These are phyloP conservation scores for Sebastes oblongus DNA, from an alignment of 2,797 vertebrate genomes.

Conservation along the genomic window DNA sequence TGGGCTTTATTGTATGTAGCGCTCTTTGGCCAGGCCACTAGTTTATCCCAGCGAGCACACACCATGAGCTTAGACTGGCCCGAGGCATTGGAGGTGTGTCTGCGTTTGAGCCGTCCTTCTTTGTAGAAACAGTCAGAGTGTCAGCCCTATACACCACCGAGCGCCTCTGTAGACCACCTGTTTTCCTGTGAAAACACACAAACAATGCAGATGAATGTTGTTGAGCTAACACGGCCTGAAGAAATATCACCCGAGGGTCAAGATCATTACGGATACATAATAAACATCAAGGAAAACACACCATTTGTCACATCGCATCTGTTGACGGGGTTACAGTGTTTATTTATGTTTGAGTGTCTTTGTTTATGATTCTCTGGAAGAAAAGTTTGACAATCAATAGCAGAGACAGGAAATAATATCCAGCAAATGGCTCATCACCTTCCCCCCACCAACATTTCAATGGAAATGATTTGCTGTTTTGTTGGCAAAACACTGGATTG, in stretches of 20 bases:
- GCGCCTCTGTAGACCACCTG: conserved; percentile 35
- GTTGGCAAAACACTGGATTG: conserved; percentile 44
- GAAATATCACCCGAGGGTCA: background rate
- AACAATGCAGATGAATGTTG: conserved; percentile 35
- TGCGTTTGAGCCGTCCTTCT: conserved; percentile 31
- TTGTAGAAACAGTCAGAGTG: conserved; percentile 45
- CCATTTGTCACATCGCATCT: background rate
- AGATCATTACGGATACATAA: background rate
- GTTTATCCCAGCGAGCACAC: conserved; percentile 75
- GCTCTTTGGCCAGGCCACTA: conserved; percentile 75
- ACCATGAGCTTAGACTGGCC: conserved; percentile 73
- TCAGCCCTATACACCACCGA: conserved; percentile 27
- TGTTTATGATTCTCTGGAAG: background rate
- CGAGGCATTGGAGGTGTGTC: conserved; percentile 64
- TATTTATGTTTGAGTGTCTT: background rate
- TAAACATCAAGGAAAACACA: background rate
- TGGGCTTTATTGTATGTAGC: conserved; percentile 70
- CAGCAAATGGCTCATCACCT: conserved; percentile 7
- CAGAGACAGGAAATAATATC: conserved; percentile 9
- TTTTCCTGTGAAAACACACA: conserved; percentile 55
- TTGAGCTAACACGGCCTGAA: conserved; percentile 9
- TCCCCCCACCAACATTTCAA: conserved; percentile 20
- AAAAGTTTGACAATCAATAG: conserved; percentile 17
- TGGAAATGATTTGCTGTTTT: conserved; percentile 31
- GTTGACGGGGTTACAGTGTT: background rate